phyloP scores from a whole-genome alignment of 2,888 invertebrate species.

The Drosophila meridiana region DNA sequence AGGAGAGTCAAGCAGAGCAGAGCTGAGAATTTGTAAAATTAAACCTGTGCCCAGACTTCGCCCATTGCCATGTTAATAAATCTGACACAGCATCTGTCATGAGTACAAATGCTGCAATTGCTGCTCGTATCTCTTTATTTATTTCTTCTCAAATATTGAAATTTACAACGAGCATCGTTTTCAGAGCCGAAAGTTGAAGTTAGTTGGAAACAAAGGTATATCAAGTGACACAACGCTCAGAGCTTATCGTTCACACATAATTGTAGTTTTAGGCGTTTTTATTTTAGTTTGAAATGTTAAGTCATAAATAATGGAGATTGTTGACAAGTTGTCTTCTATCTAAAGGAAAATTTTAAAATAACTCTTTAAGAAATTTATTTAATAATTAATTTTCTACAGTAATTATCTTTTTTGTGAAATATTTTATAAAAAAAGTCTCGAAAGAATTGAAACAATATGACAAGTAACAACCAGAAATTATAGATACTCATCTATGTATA shows the following conservation, averaged over 20 bases:
- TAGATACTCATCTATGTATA: no score
- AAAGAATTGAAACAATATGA: no score
- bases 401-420: no score
- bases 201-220: neutral
- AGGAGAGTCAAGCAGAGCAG: neutral
- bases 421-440: no score
- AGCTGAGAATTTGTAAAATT: slow-evolving; percentile 21
- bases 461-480: no score
- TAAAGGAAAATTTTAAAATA: no score
- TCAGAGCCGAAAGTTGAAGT: neutral
- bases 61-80: slow-evolving; percentile 12
- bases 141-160: neutral
- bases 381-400: no score
- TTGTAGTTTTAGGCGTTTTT: neutral
- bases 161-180: neutral
- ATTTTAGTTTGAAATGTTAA: neutral
- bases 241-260: neutral
- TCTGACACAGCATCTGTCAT: slow-evolving; percentile 11
- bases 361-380: no score
- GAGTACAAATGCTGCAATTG: neutral
- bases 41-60: neutral
- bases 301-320: no score
- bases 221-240: neutral
- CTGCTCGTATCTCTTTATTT: neutral
- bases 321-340: no score